Base-by-base conservation (phyloP, 2,113 vertebrate species). In the Jaculus jaculus region DNA sequence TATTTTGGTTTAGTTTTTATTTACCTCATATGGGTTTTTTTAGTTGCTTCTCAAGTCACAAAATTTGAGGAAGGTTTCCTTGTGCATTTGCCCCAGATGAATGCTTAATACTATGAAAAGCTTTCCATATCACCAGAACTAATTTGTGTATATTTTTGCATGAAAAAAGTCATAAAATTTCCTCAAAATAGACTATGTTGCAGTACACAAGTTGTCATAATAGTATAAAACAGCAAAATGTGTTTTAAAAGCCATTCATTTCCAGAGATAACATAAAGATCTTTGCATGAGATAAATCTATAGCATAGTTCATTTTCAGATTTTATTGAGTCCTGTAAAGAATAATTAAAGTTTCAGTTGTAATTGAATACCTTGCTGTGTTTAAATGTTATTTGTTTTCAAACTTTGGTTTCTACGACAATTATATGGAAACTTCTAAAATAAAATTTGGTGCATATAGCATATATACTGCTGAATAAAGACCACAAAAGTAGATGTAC, bases 261-360 rank as follows among this genome's bases (percentile, higher is more conserved):
- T 98, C 98, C 98, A 98, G 95, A 98, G 98, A 98, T 97, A 98
- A 98, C 98, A 98, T 97, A 95, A 97, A 97, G 97, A 98, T 98
- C 98, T 99, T 99, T 99, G 99, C 99, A 99, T 99, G 99, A 99
- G 98, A 98, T 99, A 98, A 97, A 99, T 98, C 98, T 98, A 98
- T 99, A 99, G 98, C 99, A 99, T 99, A 99, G 99, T 98, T 99
- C 98, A 98, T 98, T 98, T 99, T 99, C 99, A 99, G 99, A 98
- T 99, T 99, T n/a, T n/a, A n/a, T 99, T 99, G 98, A 98, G 98
- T 98, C 99, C 98, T 99, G 98, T 99, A 99, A 98, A 96, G 95
- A 97, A 96, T 87, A 96, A 94, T 93, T 94, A 97, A 98, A 98
- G 98, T 99, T 98, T 98, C 98, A 75, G 98, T 98, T 98, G 98